These are phyloP conservation scores for Carcina quercana DNA, from an alignment of 2,888 invertebrate genomes.

Conservation along the genomic window DNA sequence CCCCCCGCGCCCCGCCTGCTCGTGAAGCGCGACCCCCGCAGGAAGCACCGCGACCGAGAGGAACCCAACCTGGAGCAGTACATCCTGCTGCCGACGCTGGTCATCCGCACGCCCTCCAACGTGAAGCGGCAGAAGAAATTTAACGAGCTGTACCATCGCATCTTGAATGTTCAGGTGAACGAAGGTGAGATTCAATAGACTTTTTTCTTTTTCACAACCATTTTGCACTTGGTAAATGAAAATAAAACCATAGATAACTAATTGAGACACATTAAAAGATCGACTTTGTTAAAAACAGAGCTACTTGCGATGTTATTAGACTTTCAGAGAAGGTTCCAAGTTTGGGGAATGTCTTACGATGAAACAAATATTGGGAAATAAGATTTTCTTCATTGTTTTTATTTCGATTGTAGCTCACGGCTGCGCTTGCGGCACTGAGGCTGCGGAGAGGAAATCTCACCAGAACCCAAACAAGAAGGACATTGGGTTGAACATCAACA, in stretches of 20 bases:
- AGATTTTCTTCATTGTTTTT: conserved; percentile 2
- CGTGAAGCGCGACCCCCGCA: conserved; percentile 44
- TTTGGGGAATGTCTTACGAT: too few species aligned
- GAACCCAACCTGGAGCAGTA: conserved; percentile 56
- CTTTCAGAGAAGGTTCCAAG: too few species aligned
- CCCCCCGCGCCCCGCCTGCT: conserved; percentile 42
- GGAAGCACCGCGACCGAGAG: conserved; percentile 37
- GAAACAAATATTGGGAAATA: too few species aligned
- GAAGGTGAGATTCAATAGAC: too few species aligned
- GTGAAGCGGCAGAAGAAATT: conserved; percentile 61
- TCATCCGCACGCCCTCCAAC: conserved; percentile 60
- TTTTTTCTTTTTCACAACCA: too few species aligned
- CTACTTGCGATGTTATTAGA: too few species aligned
- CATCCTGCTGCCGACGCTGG: conserved; percentile 57
- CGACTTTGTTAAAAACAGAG: too few species aligned
- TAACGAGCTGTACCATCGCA: conserved; percentile 59
- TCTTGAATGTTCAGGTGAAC: conserved; percentile 46
- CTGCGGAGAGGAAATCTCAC: conserved; percentile 5
- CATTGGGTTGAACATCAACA: conserved; percentile 51
- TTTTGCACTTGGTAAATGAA: too few species aligned
- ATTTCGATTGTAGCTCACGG: conserved; percentile 30
- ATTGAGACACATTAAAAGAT: too few species aligned
- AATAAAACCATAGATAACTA: too few species aligned
- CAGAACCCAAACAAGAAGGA: conserved; percentile 33
- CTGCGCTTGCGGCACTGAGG: conserved; percentile 12